phyloP scores from a whole-genome alignment of 2,113 vertebrate genomes.

The Nycticryphes semicollaris region DNA sequence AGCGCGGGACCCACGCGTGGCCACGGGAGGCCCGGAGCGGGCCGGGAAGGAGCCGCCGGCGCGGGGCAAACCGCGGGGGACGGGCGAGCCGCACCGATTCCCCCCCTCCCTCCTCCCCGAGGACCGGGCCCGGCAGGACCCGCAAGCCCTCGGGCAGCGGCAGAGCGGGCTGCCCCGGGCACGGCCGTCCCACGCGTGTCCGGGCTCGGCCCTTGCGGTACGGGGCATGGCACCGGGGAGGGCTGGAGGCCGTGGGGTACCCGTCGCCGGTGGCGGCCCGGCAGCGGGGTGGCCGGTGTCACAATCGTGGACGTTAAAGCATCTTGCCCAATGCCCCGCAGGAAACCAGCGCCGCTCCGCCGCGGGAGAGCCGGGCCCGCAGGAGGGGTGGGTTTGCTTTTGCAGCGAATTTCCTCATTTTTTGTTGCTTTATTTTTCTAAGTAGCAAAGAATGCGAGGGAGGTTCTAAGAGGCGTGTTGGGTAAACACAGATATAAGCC shows the following conservation, averaged over 20 bases:
- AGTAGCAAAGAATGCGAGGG: conserved; percentile 57
- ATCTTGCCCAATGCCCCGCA: conserved; percentile 6
- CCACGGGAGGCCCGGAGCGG: background rate
- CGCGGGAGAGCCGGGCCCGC: background rate
- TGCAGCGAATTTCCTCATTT: conserved; percentile 38
- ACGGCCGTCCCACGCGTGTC: background rate
- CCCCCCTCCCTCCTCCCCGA: no score
- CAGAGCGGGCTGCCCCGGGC: background rate
- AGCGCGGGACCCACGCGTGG: background rate
- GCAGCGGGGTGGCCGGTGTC: background rate
- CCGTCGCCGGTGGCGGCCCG: background rate
- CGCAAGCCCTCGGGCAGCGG: background rate
- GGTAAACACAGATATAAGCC: conserved; percentile 55
- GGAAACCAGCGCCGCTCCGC: background rate
- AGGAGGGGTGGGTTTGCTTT: background rate
- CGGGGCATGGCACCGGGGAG: background rate
- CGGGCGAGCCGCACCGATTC: no score
- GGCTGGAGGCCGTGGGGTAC: background rate
- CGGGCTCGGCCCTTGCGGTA: background rate
- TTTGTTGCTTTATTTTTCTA: conserved; percentile 36
- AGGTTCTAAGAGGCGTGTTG: conserved; percentile 61
- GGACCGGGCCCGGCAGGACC: background rate
- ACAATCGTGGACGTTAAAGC: background rate
- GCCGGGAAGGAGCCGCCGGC: background rate
- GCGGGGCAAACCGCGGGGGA: no score